Evolutionary conservation across 2,888 invertebrate species (phyloP).

Genomic region (Yponomeuta evonymella): DNA sequence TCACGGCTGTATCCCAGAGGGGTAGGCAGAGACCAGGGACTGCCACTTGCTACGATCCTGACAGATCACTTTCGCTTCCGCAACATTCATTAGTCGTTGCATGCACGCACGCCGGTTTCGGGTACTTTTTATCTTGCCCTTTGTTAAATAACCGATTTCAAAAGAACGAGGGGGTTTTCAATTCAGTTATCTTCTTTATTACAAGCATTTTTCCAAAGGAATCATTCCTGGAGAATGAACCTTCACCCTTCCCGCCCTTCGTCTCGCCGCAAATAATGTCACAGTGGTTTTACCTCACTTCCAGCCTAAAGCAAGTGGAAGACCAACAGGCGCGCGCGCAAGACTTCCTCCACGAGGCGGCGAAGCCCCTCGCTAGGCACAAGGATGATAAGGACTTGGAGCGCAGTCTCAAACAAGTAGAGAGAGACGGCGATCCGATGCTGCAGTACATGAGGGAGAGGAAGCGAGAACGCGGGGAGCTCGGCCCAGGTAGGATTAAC

Average conservation of each 20-base stretch:
- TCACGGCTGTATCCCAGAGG: too few species aligned
- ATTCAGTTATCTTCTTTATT: too few species aligned
- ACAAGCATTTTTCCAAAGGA: too few species aligned
- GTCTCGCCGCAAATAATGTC: too few species aligned
- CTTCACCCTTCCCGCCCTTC: too few species aligned
- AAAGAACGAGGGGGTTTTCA: too few species aligned
- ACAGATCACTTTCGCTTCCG: too few species aligned
- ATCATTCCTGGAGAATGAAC: not conserved
- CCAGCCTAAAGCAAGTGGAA: slow-evolving; percentile 86
- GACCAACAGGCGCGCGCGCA: slow-evolving; percentile 80
- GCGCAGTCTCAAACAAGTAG: slow-evolving; percentile 80
- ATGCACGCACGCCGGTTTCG: too few species aligned
- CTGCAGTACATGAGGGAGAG: slow-evolving; percentile 85
- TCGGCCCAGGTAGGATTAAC: slow-evolving; percentile 24
- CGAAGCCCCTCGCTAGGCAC: slow-evolving; percentile 94
- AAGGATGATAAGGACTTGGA: slow-evolving; percentile 94
- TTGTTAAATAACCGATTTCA: not conserved
- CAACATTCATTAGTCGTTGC: too few species aligned
- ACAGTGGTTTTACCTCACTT: slow-evolving; percentile 22
- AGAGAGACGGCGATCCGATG: slow-evolving; percentile 96
- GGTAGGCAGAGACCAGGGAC: too few species aligned
- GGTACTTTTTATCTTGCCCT: too few species aligned
- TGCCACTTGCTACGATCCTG: too few species aligned
- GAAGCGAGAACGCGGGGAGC: slow-evolving; percentile 71
- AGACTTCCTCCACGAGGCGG: slow-evolving; percentile 88